Evolutionary conservation across 2,113 vertebrate genomes (phyloP), one percentile per base, ranked within the genome.

Genomic region (Petrocephalus zakoni): DNA sequence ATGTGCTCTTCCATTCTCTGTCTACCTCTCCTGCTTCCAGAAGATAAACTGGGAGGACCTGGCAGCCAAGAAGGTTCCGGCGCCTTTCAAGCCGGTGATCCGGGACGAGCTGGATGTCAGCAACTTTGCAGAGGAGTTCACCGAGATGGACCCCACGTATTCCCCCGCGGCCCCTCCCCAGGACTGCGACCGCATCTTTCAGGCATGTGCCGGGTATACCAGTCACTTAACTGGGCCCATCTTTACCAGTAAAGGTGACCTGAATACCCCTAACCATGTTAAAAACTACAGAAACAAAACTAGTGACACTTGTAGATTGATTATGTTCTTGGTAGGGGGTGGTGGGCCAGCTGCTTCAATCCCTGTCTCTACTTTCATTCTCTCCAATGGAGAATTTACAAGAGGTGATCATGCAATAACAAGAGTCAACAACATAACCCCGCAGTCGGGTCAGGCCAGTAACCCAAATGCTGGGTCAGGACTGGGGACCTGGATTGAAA

Each of bases 51-150:
- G 98, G 98, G 96, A 98, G 90, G 97, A 99, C 92, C 93, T 99
- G 93, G 97, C 97, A 49, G 97, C 97, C 52, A 99, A 99, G 93
- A 98, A 96, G 94, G 95, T 99, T 19, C 90, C 96, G 0, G 97
- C 98, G 25, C 98, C 97, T 0, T 99, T 99, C 94, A 99, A 98
- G 92, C 98, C 98, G 0, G 97, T 99, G 88, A 99, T 99, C 88
- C 96, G 97, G 87, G 97, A 99, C 37, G 98, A 99, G 84, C 90
- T 99, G 90, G 98, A 99, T 47, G 98, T 99, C 92, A 97, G 98
- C 90, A 99, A 99, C 93, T 99, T 99, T 92, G 97, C 98, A 0
- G 98, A 99, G 1, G 98, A 99, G 92, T 99, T 99, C 95, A 99
- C 98, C 3, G 98, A 99, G 91, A 99, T 99, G 98, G 98, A 99